phyloP scores from a whole-genome alignment of 2,797 vertebrate species.

The Tokudaia muenninki region DNA sequence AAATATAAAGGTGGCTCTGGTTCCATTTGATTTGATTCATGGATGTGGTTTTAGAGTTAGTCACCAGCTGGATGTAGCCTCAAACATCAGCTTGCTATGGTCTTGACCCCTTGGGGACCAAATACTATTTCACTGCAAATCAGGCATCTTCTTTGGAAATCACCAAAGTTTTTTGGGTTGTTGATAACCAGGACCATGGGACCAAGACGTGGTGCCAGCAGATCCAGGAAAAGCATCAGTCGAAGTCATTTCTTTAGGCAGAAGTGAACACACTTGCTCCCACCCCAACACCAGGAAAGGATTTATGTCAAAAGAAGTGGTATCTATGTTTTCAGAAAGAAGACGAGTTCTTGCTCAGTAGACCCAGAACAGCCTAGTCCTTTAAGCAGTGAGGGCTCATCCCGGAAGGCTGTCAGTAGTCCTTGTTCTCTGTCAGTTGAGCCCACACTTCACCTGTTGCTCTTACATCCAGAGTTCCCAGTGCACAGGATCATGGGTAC shows the following conservation, averaged over 20 bases:
- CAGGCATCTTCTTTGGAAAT: not conserved
- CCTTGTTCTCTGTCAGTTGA: not conserved
- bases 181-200: not conserved
- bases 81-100: not conserved
- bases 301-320: not conserved
- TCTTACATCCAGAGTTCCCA: not conserved
- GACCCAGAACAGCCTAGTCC: not conserved
- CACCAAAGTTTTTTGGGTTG: not conserved
- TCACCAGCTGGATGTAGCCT: not conserved
- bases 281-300: not conserved
- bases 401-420: not conserved
- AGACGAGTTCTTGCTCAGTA: not conserved
- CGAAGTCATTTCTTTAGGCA: not conserved
- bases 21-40: slow-evolving; percentile 41
- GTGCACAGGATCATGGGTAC: not conserved
- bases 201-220: not conserved
- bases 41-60: not conserved
- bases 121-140: not conserved
- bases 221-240: not conserved
- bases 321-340: not conserved
- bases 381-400: not conserved
- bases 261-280: not conserved
- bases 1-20: not conserved
- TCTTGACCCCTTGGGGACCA: not conserved
- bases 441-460: not conserved